Conservation (phyloP, 2,888 invertebrate species). For the Netelia virgata region DNA sequence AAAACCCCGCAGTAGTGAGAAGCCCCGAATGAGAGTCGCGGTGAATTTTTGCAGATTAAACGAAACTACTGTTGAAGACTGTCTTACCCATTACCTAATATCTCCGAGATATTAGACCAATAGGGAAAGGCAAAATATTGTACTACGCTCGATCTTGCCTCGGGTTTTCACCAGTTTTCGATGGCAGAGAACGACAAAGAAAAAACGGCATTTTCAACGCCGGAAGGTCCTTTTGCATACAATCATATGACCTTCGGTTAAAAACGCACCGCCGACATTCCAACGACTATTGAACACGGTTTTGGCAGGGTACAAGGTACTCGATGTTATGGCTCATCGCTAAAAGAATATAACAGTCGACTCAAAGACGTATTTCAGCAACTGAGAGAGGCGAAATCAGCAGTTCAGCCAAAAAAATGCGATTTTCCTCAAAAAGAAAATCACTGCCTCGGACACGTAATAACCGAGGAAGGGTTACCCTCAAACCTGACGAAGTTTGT, state of each 20-base stretch:
- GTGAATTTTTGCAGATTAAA: conserved; percentile 37
- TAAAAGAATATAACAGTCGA: conserved; percentile 42
- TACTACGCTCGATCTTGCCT: too few relatives aligned
- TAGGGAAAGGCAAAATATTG: conserved; percentile 36
- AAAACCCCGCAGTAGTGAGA: conserved; percentile 19
- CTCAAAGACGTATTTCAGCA: conserved; percentile 31
- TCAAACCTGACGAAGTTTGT: not conserved
- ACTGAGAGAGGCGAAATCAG: conserved; percentile 29
- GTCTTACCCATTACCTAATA: conserved; percentile 37
- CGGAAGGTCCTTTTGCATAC: conserved; percentile 31
- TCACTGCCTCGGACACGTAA: too few relatives aligned
- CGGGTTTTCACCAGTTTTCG: conserved; percentile 25
- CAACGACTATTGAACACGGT: conserved; percentile 53
- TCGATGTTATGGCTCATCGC: conserved; percentile 28
- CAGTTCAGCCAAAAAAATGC: conserved; percentile 49
- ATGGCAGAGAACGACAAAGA: conserved; percentile 31
- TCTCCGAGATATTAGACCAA: conserved; percentile 35
- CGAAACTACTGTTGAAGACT: conserved; percentile 25
- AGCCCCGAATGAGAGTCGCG: conserved; percentile 19
- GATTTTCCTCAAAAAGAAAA: too few relatives aligned
- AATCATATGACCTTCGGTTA: conserved; percentile 40
- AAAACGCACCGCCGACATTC: conserved; percentile 31
- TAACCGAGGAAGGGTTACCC: too few relatives aligned
- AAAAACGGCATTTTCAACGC: conserved; percentile 29
- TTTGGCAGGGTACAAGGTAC: conserved; percentile 36